Evolutionary conservation across 2,888 invertebrate species (phyloP), one percentile per base, ranked within the genome.

Genomic region (Drosophila neotestacea): DNA sequence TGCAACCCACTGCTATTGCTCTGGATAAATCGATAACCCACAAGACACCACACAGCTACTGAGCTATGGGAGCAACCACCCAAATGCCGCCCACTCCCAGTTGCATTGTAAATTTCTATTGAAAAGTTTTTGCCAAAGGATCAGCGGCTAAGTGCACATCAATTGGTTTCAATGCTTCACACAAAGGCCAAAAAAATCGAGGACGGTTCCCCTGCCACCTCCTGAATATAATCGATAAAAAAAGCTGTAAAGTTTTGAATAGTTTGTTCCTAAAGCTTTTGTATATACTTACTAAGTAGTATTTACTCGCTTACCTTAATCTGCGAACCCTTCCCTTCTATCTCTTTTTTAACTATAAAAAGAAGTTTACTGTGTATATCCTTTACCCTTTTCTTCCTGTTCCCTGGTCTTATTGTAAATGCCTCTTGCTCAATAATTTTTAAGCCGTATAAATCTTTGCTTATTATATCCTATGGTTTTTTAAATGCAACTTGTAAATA

Each of bases 241-340:
- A 73, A 78, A 63, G 60, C 74, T 78, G 74, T 78, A 79, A 79
- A 73, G 74, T 83, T 88, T 83, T 88, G 50, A 59, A 86, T 81
- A 88, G 78, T 88, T 84, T 71, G 84, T 88, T 84, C 84, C 89
- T 88, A 85, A 73, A 70, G 64, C 81, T 84, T 81, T 62, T 86
- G 84, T 84, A 84, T 41, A 88, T 78, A 71, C 48, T 39, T 70
- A 54, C 70, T 39, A 39, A 59, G 48, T 48, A 59, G 60, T 66
- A 50, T 70, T 68, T 52, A 46, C 56, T 60, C 64, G 66, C 77
- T 54, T 70, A 55, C 16, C 46, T 13, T 36, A 59, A 48, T 64
- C 48, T 48, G n/a, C 11, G 65, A 55, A 44, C 30, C 1, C 48
- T 50, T 11, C 10, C 32, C 6, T 2, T 4, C 34, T 27, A 10